Conservation (phyloP, 2,888 invertebrate genomes). For the Pemphredon lugubris region DNA sequence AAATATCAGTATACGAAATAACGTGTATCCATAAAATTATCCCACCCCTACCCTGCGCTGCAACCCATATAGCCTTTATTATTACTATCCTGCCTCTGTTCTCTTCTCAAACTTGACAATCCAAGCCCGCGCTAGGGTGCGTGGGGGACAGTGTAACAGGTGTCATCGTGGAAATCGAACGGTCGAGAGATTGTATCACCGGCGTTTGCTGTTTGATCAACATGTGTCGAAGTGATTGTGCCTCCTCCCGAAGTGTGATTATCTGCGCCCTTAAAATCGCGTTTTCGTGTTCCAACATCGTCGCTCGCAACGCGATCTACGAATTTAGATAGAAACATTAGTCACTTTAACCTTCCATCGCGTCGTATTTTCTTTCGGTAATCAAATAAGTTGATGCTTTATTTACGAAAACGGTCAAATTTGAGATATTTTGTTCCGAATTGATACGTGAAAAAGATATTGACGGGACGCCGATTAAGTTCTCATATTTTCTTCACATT, state of each 20-base stretch:
- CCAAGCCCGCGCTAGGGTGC: slow-evolving; percentile 43
- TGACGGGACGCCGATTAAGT: not conserved
- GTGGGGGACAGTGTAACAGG: slow-evolving; percentile 53
- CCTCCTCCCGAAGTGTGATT: slow-evolving; percentile 90
- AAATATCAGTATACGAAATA: too few species aligned
- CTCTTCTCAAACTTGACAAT: slow-evolving; percentile 48
- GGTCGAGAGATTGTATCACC: slow-evolving; percentile 55
- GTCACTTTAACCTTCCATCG: too few species aligned
- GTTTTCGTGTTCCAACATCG: slow-evolving; percentile 93
- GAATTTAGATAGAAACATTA: slow-evolving; percentile 7
- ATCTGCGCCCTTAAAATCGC: slow-evolving; percentile 92
- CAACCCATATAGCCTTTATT: too few species aligned
- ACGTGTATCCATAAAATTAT: too few species aligned
- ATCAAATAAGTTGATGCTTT: not conserved
- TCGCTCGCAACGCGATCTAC: slow-evolving; percentile 91
- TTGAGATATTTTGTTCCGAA: slow-evolving; percentile 1
- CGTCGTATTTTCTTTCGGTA: not conserved
- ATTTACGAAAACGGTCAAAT: too few species aligned
- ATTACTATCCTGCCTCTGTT: too few species aligned
- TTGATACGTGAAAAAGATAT: not conserved
- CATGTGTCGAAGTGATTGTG: slow-evolving; percentile 86
- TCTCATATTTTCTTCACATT: too few species aligned
- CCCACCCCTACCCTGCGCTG: too few species aligned
- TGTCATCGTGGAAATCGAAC: slow-evolving; percentile 58
- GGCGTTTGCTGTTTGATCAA: slow-evolving; percentile 81